Percentiles rank a stretch among this genome's conserved stretches.
These are phyloP conservation scores for Ephialtes manifestator DNA, from an alignment of 2,888 invertebrate genomes.

Conservation along the genomic window DNA sequence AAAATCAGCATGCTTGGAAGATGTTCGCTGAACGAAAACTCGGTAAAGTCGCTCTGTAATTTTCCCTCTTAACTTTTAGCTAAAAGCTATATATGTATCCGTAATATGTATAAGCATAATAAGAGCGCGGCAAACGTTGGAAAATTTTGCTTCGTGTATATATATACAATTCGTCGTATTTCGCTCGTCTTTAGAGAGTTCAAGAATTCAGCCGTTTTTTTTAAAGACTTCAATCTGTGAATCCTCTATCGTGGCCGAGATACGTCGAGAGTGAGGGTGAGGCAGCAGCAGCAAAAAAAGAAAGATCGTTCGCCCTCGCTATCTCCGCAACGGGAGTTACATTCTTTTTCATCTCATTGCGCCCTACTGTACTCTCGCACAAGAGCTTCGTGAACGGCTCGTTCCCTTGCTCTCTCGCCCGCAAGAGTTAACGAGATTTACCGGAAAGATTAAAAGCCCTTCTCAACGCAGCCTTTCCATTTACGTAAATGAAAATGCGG, in stretches of 20 bases:
- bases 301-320: conserved; percentile 27
- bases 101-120: background rate
- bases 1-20: conserved; percentile 46
- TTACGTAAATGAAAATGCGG: conserved; percentile 55
- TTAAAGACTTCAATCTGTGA: conserved; percentile 26
- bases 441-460: conserved; percentile 63
- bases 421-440: conserved; percentile 63
- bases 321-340: conserved; percentile 36
- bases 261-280: background rate
- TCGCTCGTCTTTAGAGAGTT: conserved; percentile 25
- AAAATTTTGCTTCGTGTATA: background rate
- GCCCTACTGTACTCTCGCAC: conserved; percentile 15
- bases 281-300: conserved; percentile 14
- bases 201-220: conserved; percentile 29
- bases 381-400: conserved; percentile 29
- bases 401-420: conserved; percentile 29
- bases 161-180: conserved; percentile 13
- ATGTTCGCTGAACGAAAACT: background rate
- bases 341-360: conserved; percentile 46
- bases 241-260: conserved; percentile 20
- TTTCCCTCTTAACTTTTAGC: conserved; percentile 2
- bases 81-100: conserved; percentile 3
- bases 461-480: conserved; percentile 49
- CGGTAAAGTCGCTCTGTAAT: background rate
- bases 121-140: background rate